These are phyloP conservation scores for Amphipyra berbera DNA, from an alignment of 2,888 invertebrate genomes.

Conservation along the genomic window DNA sequence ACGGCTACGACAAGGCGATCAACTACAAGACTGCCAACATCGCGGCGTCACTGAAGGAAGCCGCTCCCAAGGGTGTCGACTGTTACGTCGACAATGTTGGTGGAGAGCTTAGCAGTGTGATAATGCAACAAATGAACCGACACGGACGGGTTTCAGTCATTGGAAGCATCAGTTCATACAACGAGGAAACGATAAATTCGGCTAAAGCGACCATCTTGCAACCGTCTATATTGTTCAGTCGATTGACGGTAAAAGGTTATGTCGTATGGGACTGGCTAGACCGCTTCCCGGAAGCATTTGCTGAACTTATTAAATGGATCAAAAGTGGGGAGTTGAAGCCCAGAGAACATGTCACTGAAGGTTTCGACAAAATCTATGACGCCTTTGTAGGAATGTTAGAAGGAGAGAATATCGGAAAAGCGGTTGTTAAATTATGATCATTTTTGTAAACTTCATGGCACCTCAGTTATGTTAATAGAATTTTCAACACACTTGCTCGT, in stretches of 20 bases:
- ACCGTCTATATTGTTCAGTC: slow-evolving; percentile 86
- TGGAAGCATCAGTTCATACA: slow-evolving; percentile 78
- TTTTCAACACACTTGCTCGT: too few relatives aligned
- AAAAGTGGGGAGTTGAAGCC: slow-evolving; percentile 91
- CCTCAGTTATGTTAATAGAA: too few relatives aligned
- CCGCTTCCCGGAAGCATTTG: slow-evolving; percentile 89
- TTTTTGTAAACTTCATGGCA: too few relatives aligned
- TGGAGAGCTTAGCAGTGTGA: slow-evolving; percentile 90
- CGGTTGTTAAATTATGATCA: not conserved
- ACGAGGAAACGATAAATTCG: slow-evolving; percentile 62
- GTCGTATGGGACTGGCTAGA: slow-evolving; percentile 84
- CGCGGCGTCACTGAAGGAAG: slow-evolving; percentile 85
- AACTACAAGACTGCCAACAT: slow-evolving; percentile 91
- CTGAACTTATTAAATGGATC: slow-evolving; percentile 91
- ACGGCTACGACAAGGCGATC: slow-evolving; percentile 92
- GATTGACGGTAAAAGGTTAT: slow-evolving; percentile 92
- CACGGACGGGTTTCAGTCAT: slow-evolving; percentile 90
- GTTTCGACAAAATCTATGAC: slow-evolving; percentile 92
- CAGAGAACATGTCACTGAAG: slow-evolving; percentile 91
- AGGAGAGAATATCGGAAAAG: slow-evolving; percentile 90
- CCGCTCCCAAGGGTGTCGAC: slow-evolving; percentile 91
- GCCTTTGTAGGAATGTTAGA: slow-evolving; percentile 91
- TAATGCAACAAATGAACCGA: slow-evolving; percentile 90
- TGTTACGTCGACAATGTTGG: slow-evolving; percentile 94
- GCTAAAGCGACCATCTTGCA: slow-evolving; percentile 86